Evolutionary conservation across 2,888 invertebrate genomes (phyloP), one percentile per base, ranked within the genome.

Genomic region (Trimorus sp.): DNA sequence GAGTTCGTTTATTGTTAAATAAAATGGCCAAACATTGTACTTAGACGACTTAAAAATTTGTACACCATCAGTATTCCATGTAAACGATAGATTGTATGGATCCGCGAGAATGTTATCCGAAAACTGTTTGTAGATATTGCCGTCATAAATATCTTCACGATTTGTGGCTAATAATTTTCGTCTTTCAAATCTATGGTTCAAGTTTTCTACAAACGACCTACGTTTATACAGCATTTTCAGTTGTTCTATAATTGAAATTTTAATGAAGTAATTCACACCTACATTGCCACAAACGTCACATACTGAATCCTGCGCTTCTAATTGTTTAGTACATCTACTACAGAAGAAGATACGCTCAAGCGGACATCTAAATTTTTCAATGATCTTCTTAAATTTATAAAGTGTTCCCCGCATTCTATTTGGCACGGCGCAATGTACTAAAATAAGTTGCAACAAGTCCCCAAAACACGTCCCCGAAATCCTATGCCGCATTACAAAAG

Each of bases 231-330:
- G 9, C 6, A 42, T 48, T 16, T 49, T 14, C 15, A 77, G 26
- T 65, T 83, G 73, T 26, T 42, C 1, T n/a, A 71, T 56, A 16
- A 82, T 69, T 0, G 78, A 56, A 6, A 78, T 53, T 76, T 59
- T 48, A 11, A 80, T 45, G 15, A 80, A 80, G n/a, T 69, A 80
- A 26, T 15, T 14, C 9, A 59, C 38, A 6, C 8, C 38, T 2
- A 6, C 16, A 15, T 40, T 14, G 3, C 9, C n/a, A 38, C 59
- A 38, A 9, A 1, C 4, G n/a, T 38, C n/a, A 38, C 59, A 59
- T 7, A 2, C 6, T 38, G 59, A 59, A 7, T 37, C 15, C 7
- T 26, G 7, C 38, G 5, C n/a, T 2, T 40, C 40, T 7, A 59
- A 42, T 4, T 7, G 5, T 38, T 38, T 38, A 8, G 5, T 38